Conservation (phyloP, 2,888 invertebrate genomes). For the Andrena marginata region DNA sequence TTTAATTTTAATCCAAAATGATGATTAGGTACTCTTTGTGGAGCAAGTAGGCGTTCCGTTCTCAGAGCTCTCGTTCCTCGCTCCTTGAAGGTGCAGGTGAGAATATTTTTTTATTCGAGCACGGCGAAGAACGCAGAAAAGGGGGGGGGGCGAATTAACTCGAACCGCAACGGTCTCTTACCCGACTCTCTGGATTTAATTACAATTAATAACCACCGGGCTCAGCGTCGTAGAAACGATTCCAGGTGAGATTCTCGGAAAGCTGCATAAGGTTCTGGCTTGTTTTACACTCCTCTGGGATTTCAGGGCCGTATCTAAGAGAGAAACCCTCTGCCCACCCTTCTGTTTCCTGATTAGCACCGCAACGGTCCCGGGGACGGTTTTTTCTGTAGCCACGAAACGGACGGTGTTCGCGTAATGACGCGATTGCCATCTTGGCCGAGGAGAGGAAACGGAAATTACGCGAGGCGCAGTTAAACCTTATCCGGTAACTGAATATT, state of each 20-base stretch:
- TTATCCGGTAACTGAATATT: constrained; percentile 49
- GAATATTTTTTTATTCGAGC: constrained; percentile 22
- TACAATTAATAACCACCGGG: constrained; percentile 80
- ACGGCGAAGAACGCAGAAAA: constrained; percentile 5
- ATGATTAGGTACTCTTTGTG: not conserved
- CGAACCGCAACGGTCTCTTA: constrained; percentile 72
- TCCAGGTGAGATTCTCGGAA: constrained; percentile 77
- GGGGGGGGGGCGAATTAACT: constrained; percentile 71
- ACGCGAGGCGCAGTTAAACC: constrained; percentile 21
- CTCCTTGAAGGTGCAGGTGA: no score
- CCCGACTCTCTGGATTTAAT: constrained; percentile 79
- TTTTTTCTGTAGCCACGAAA: constrained; percentile 40
- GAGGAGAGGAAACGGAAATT: constrained; percentile 37
- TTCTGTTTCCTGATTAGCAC: constrained; percentile 61
- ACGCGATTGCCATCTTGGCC: constrained; percentile 53
- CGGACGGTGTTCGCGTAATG: constrained; percentile 49
- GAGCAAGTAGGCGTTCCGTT: not conserved
- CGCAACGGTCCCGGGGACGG: constrained; percentile 49
- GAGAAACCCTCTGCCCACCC: constrained; percentile 31
- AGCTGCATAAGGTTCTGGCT: constrained; percentile 76
- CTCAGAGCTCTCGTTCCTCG: not conserved
- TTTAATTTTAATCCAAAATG: not conserved
- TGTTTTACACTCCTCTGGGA: constrained; percentile 77
- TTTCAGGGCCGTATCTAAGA: constrained; percentile 66
- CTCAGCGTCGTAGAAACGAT: constrained; percentile 72